These are phyloP conservation scores for Papilio xuthus DNA, from an alignment of 1,140 invertebrate genomes.

Conservation along the genomic window DNA sequence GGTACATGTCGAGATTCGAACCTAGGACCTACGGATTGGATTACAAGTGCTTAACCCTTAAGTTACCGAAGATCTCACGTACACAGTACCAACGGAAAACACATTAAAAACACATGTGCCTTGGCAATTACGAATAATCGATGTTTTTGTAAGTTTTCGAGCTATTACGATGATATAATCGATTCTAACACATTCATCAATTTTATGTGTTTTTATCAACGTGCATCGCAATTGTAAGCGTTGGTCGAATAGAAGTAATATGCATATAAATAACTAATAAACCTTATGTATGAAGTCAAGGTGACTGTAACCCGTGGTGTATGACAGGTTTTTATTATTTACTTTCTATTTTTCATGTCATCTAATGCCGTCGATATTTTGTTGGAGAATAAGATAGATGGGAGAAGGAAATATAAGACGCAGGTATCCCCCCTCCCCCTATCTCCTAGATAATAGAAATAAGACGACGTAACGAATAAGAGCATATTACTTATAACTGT, in stretches of 20 bases:
- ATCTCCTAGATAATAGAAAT: too few relatives aligned
- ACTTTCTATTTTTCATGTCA: neutral
- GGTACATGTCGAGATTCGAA: too few relatives aligned
- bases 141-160: neutral
- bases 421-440: too few relatives aligned
- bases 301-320: neutral
- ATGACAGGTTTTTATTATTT: neutral
- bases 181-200: constrained; percentile 4
- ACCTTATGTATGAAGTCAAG: neutral
- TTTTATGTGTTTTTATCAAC: constrained; percentile 19
- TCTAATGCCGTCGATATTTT: too few relatives aligned
- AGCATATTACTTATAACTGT: too few relatives aligned
- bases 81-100: too few relatives aligned
- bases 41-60: too few relatives aligned
- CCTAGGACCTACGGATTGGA: too few relatives aligned
- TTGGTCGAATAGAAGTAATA: neutral
- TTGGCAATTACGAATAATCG: neutral
- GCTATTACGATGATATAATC: neutral
- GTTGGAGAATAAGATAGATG: too few relatives aligned
- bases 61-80: too few relatives aligned
- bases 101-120: neutral
- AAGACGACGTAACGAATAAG: too few relatives aligned
- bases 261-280: constrained; percentile 1
- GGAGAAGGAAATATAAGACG: too few relatives aligned
- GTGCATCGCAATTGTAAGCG: neutral